phyloP scores from a whole-genome alignment of 2,888 invertebrate species.

The Drosophila antonietae region DNA sequence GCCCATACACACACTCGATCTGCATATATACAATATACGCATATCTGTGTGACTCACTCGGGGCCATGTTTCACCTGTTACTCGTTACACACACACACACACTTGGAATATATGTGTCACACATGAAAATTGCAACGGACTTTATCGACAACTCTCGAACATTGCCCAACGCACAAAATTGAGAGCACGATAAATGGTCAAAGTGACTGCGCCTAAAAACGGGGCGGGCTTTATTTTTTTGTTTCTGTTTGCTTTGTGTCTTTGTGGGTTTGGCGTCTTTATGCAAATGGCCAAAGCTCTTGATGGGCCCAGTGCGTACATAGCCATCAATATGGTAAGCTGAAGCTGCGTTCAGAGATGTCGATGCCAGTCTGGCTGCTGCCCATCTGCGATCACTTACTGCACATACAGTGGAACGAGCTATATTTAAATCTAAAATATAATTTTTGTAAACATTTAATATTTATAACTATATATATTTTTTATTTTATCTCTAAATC shows the following conservation, averaged over 20 bases:
- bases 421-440: not conserved
- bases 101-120: constrained; percentile 53
- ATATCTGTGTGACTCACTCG: constrained; percentile 37
- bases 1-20: constrained; percentile 21
- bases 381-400: constrained; percentile 29
- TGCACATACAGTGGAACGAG: constrained; percentile 38
- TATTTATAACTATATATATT: too few species aligned
- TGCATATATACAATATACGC: not conserved
- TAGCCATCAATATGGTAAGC: constrained; percentile 58
- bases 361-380: constrained; percentile 49
- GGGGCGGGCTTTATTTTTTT: constrained; percentile 19
- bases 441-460: too few species aligned
- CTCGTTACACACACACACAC: constrained; percentile 9
- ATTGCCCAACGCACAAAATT: constrained; percentile 68
- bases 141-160: constrained; percentile 47
- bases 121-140: constrained; percentile 41
- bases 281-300: constrained; percentile 66
- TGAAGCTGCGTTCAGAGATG: constrained; percentile 37
- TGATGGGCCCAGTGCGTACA: constrained; percentile 47
- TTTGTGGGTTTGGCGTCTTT: constrained; percentile 59
- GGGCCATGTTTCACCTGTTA: constrained; percentile 66
- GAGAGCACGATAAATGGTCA: constrained; percentile 53
- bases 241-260: constrained; percentile 6
- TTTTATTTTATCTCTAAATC: not conserved
- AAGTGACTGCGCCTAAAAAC: constrained; percentile 57